These are phyloP conservation scores for Epistrophella euchroma DNA, from an alignment of 2,888 invertebrate species.

Conservation along the genomic window DNA sequence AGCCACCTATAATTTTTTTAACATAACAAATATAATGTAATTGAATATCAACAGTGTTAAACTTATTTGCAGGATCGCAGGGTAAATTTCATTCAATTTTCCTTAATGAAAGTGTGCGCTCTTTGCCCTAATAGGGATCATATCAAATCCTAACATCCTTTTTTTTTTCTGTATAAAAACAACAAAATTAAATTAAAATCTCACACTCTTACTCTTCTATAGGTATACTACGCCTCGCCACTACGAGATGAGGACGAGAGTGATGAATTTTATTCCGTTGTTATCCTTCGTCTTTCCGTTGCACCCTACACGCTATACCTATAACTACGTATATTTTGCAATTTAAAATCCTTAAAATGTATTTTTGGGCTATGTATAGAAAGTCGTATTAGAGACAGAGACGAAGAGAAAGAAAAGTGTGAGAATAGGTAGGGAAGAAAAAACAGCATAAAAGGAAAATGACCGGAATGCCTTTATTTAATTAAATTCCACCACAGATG, in stretches of 20 bases:
- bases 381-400: background rate
- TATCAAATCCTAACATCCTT: constrained; percentile 33
- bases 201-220: constrained; percentile 56
- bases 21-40: constrained; percentile 64
- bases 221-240: background rate
- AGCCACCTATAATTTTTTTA: constrained; percentile 66
- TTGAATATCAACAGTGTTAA: constrained; percentile 38
- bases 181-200: constrained; percentile 71
- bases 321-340: constrained; percentile 49
- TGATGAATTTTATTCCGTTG: constrained; percentile 72
- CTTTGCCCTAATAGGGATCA: constrained; percentile 37
- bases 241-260: background rate
- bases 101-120: constrained; percentile 31
- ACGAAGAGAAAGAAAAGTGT: background rate
- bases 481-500: constrained; percentile 76
- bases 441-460: constrained; percentile 69
- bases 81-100: constrained; percentile 60
- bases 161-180: constrained; percentile 18
- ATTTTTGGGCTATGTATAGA: constrained; percentile 1
- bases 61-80: constrained; percentile 56
- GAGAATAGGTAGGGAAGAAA: constrained; percentile 13
- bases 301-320: background rate
- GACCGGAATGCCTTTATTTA: constrained; percentile 76
- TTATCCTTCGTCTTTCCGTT: constrained; percentile 61
- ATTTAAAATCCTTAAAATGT: constrained; percentile 66